Conservation (phyloP, 2,888 invertebrate species). For the Melipona beecheii region DNA sequence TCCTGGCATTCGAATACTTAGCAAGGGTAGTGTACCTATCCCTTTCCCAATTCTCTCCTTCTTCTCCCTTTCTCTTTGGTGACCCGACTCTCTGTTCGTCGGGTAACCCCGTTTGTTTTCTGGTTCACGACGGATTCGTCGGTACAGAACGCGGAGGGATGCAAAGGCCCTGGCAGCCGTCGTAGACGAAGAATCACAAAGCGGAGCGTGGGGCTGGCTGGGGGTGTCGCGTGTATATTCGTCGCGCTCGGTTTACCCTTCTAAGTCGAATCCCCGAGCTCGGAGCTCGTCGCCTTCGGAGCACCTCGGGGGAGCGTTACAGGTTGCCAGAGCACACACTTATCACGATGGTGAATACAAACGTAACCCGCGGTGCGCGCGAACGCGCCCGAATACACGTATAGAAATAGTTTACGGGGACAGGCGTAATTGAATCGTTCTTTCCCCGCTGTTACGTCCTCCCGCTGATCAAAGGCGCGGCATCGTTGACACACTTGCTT, state of each 20-base stretch:
- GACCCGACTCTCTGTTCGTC: not conserved
- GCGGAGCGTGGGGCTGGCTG: conserved; percentile 60
- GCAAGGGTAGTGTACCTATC: conserved; percentile 1
- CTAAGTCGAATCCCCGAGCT: conserved; percentile 65
- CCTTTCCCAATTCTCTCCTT: not conserved
- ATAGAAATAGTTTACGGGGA: conserved; percentile 46
- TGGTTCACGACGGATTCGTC: conserved; percentile 60
- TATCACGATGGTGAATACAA: conserved; percentile 59
- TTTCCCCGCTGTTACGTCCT: conserved; percentile 24
- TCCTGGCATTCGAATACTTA: not conserved
- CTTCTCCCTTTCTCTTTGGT: conserved; percentile 14
- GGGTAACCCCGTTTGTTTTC: conserved; percentile 64
- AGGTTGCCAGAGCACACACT: conserved; percentile 61
- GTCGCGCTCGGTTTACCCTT: conserved; percentile 72
- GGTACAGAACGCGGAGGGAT: conserved; percentile 53
- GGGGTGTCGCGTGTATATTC: conserved; percentile 59
- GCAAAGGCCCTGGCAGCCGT: conserved; percentile 66
- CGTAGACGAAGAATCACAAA: conserved; percentile 73
- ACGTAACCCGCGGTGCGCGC: conserved; percentile 8
- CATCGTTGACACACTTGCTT: conserved; percentile 18
- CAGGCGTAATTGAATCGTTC: conserved; percentile 50
- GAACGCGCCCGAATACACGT: not conserved
- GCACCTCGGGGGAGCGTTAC: conserved; percentile 53
- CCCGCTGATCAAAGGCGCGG: conserved; percentile 29
- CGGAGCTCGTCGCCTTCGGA: conserved; percentile 63